A percentile compares a stretch with the other conserved stretches of the same genome.
Evolutionary conservation across 2,113 vertebrate species (phyloP).

Genomic region (Megaceryle torquata): DNA sequence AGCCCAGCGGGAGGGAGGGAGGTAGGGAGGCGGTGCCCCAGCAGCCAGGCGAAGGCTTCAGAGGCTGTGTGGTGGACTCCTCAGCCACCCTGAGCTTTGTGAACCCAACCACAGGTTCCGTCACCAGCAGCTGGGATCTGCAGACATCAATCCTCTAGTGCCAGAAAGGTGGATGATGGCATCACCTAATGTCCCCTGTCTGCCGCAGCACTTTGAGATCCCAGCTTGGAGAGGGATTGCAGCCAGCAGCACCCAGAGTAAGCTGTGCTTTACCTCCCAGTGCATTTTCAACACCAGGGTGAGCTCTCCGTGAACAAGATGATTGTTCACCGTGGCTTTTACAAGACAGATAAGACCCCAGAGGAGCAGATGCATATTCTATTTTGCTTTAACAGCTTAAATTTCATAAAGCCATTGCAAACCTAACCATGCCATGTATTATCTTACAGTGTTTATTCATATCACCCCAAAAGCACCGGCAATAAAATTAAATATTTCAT

Average conservation of each 20-base stretch:
- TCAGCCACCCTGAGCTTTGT: background rate
- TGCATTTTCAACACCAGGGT: background rate
- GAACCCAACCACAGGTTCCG: background rate
- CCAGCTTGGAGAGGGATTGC: background rate
- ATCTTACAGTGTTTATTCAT: background rate
- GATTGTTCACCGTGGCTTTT: accelerated
- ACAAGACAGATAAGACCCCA: background rate
- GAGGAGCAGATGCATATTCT: background rate
- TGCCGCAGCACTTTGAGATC: background rate
- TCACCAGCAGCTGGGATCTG: background rate
- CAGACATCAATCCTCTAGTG: accelerated
- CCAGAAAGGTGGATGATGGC: background rate
- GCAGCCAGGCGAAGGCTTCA: background rate
- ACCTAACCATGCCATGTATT: accelerated
- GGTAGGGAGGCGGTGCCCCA: background rate
- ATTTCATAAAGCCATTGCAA: background rate
- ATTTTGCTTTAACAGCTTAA: background rate
- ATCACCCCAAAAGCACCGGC: background rate
- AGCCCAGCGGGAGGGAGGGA: background rate
- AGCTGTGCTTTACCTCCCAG: background rate
- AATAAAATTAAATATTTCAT: background rate
- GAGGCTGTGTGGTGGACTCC: background rate
- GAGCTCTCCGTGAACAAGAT: background rate
- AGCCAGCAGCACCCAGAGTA: background rate
- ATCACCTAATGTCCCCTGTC: background rate